These are phyloP conservation scores for Tachina grossa DNA, from an alignment of 2,888 invertebrate species.

Conservation along the genomic window DNA sequence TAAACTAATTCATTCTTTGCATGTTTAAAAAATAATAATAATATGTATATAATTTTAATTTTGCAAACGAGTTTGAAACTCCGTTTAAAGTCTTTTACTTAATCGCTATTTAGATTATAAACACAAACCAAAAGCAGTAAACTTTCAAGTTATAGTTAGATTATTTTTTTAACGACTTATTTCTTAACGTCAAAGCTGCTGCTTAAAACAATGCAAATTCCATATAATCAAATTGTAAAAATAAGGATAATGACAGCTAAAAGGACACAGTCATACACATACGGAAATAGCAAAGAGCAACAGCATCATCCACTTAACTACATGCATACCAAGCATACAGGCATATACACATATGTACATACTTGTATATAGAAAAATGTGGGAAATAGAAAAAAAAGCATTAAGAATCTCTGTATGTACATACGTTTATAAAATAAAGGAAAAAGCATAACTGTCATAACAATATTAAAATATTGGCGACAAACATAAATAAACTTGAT, in stretches of 20 bases:
- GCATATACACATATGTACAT: no score
- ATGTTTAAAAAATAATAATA: neutral
- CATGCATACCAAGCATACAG: neutral
- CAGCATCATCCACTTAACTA: constrained; percentile 11
- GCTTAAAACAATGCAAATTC: constrained; percentile 49
- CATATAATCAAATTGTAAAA: constrained; percentile 57
- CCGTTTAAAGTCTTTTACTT: constrained; percentile 11
- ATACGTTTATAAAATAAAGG: neutral
- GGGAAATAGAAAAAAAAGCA: neutral
- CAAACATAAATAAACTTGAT: constrained; percentile 41
- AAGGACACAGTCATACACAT: neutral
- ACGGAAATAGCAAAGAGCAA: constrained; percentile 33
- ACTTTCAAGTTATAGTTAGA: constrained; percentile 14
- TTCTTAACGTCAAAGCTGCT: constrained; percentile 48
- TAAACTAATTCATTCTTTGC: no score
- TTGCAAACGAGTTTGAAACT: constrained; percentile 6
- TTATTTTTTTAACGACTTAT: constrained; percentile 25
- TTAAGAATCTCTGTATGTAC: neutral
- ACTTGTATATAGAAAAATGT: neutral
- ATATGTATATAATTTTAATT: neutral
- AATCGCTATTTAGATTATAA: neutral
- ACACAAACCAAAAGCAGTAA: neutral
- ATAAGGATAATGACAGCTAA: constrained; percentile 60
- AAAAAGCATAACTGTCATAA: constrained; percentile 32
- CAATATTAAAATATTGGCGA: constrained; percentile 60